Evolutionary conservation across 2,888 invertebrate genomes (phyloP), one percentile per base, ranked within the genome.

Genomic region (Dusona sp.): DNA sequence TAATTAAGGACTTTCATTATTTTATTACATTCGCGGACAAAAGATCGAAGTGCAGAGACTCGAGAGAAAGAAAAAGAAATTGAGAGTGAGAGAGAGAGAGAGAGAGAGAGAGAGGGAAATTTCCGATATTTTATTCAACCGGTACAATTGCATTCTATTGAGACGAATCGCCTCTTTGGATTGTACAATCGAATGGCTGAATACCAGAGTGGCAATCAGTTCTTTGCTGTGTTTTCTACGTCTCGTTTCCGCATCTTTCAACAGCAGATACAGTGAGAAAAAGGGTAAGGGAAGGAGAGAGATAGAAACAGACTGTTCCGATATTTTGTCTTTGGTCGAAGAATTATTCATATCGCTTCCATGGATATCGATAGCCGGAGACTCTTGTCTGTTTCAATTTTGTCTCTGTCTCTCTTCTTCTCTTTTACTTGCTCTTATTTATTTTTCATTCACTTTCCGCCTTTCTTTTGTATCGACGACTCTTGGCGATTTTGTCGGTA

Each of bases 331-430:
- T 85, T 79, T 75, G 75, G 22, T 29, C 75, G 65, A 83, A 72
- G 82, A 85, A 83, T 85, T 79, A 85, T 85, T 85, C 82, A 85
- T 85, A 82, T 82, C 85, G 81, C 79, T 85, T 79, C 79, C 64
- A 82, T 85, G 79, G 81, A 74, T 75, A 79, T 85, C 85, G 82
- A 85, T 85, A 68, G 25, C 54, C 19, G 61, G 38, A 22, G 22
- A 70, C 70, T 42, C 33, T 68, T 51, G 1, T 65, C 48, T 61
- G 13, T 16, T 65, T 77, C 75, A 11, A 74, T 64, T 3, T 64
- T 29, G 25, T 61, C 25, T 61, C 45, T 33, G 3, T 36, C 51
- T 51, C 65, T 38, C 25, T 74, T 38, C 42, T n/a, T 73, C n/a
- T 38, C 25, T 74, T 38, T 61, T n/a, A 54, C n/a, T n/a, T 33